These are phyloP conservation scores for Carassius carassius DNA, from an alignment of 2,113 vertebrate genomes.

Conservation along the genomic window DNA sequence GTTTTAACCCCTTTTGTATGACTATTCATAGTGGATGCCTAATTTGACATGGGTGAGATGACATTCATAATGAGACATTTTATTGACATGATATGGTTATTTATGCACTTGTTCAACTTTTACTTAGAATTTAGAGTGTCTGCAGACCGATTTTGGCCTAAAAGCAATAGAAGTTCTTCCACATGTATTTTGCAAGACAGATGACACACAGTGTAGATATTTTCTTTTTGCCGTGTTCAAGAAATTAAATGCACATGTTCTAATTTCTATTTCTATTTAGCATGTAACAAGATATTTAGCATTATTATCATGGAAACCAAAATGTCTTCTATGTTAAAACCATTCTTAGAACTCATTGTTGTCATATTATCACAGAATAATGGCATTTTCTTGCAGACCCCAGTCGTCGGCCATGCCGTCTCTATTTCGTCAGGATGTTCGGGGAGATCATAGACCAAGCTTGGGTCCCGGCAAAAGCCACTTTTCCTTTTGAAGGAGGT, in stretches of 20 bases:
- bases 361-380: not conserved
- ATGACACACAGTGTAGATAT: too few species aligned
- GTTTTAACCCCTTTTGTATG: not conserved
- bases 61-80: not conserved
- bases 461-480: constrained; percentile 88
- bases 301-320: too few species aligned
- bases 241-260: too few species aligned
- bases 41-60: not conserved
- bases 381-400: constrained; percentile 68
- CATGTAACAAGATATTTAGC: too few species aligned
- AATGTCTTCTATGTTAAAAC: not conserved
- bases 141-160: too few species aligned
- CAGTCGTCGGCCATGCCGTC: constrained; percentile 83
- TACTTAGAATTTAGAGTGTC: too few species aligned
- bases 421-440: constrained; percentile 90
- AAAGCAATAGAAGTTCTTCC: too few species aligned
- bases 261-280: not conserved
- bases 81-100: not conserved
- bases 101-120: too few species aligned
- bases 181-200: too few species aligned
- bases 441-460: constrained; percentile 87
- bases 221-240: too few species aligned
- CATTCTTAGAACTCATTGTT: too few species aligned
- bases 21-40: not conserved
- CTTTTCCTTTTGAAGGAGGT: constrained; percentile 88